These are phyloP conservation scores for Rhagonycha fulva DNA, from an alignment of 2,888 invertebrate species.

Conservation along the genomic window DNA sequence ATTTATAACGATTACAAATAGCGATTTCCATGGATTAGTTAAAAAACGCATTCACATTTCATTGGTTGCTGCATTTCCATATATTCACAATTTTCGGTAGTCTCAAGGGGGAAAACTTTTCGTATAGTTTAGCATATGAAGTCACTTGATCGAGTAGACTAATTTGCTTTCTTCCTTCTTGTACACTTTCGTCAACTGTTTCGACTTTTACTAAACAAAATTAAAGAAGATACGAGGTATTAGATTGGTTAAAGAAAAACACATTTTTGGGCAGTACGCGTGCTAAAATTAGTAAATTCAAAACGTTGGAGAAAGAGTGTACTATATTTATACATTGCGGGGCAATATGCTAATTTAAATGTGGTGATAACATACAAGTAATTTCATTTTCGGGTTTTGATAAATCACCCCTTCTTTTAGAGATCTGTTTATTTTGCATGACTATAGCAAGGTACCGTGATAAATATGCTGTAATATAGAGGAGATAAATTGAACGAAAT, in stretches of 20 bases:
- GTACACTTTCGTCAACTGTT: not conserved
- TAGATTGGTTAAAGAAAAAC: no score
- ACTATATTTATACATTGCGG: conserved; percentile 7
- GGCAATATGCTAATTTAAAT: conserved; percentile 37
- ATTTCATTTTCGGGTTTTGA: conserved; percentile 42
- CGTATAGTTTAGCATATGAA: conserved; percentile 35
- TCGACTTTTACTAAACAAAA: not conserved
- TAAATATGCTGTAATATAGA: conserved; percentile 32
- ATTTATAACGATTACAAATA: conserved; percentile 33
- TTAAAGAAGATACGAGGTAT: no score
- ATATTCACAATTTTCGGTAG: conserved; percentile 17
- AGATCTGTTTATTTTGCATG: conserved; percentile 39
- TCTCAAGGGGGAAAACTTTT: conserved; percentile 17
- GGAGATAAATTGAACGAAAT: conserved; percentile 31
- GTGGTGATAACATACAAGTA: conserved; percentile 39
- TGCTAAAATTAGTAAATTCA: not conserved
- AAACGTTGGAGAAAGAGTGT: not conserved
- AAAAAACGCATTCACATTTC: conserved; percentile 16
- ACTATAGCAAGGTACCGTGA: conserved; percentile 31
- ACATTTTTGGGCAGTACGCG: no score
- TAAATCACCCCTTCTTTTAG: conserved; percentile 38
- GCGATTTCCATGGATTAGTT: conserved; percentile 35
- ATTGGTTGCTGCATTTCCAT: conserved; percentile 27
- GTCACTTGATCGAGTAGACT: conserved; percentile 29
- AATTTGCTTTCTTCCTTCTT: conserved; percentile 14